Evolutionary conservation across 2,888 invertebrate species (phyloP), one percentile per base, ranked within the genome.

Genomic region (Cabera pusaria): DNA sequence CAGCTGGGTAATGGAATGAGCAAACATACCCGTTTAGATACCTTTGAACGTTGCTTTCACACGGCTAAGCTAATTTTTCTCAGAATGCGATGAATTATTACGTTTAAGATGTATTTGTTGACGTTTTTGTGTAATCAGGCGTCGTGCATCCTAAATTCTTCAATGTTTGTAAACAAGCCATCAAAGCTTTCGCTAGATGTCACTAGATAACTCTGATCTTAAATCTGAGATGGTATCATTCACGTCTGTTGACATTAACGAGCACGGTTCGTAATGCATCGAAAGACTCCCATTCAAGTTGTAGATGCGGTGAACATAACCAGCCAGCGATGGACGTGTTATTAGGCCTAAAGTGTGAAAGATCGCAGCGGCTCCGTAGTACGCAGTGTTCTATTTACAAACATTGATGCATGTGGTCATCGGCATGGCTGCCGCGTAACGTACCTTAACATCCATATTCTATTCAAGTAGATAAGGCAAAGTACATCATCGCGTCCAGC

Each of bases 381-480:
- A 73, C 72, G 63, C 67, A 60, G 67, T 51, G 75, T 79, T 85
- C 85, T 88, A 88, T 87, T 87, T 87, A 87, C 88, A 86, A 86
- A 86, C 87, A 88, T 79, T 85, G 86, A 81, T 83, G 86, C 88
- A 87, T 87, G 86, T 88, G 87, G 87, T 87, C 88, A 88, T 79
- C 87, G 86, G 77, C 86, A 82, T 84, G 73, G 83, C 72, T 78
- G 79, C 83, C 70, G 79, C 84, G 81, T 82, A 82, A 80, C 81
- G 76, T 82, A 75, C 76, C 76, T 83, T 82, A 80, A 35, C 50
- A 72, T 73, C 71, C 69, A 73, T 78, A 74, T 75, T 77, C 72
- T 70, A 70, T 72, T 64, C 64, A 72, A 72, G 71, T 70, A n/a
- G n/a, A n/a, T n/a, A 64, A 75, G 67, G 67, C 72, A 59, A 72